These are phyloP conservation scores for Xiphydria camelus DNA, from an alignment of 2,888 invertebrate genomes.

Conservation along the genomic window DNA sequence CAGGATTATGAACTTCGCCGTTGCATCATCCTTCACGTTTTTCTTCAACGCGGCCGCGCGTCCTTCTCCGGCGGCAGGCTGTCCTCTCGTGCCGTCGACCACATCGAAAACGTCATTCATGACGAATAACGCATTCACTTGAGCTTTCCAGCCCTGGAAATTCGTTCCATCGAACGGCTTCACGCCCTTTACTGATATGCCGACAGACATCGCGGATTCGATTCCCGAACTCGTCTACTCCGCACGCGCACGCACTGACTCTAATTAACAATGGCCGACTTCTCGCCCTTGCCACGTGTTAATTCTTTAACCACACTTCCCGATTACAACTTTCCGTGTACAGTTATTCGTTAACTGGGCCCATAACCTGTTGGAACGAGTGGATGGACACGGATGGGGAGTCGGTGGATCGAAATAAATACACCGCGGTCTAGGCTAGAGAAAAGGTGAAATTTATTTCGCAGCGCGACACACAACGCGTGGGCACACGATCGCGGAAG, in stretches of 20 bases:
- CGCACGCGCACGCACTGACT: too few species aligned
- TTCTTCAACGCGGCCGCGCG: constrained; percentile 12
- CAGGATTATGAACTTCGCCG: constrained; percentile 27
- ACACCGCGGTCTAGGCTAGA: too few species aligned
- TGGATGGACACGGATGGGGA: too few species aligned
- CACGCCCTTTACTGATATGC: constrained; percentile 17
- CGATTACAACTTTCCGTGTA: background rate
- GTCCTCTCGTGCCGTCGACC: constrained; percentile 17
- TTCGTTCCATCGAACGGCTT: constrained; percentile 21
- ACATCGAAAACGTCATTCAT: constrained; percentile 19
- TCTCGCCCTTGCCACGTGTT: constrained; percentile 10
- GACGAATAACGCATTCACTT: constrained; percentile 20
- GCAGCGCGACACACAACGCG: too few species aligned
- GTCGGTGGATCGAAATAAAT: too few species aligned
- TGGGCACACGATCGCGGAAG: too few species aligned
- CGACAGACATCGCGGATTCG: constrained; percentile 18
- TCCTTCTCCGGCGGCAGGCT: constrained; percentile 11
- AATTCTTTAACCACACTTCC: too few species aligned
- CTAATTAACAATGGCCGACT: constrained; percentile 14
- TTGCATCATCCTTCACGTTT: constrained; percentile 24
- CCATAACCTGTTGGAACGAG: constrained; percentile 22
- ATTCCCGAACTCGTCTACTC: too few species aligned
- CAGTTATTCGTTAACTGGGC: constrained; percentile 14
- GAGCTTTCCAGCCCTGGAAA: constrained; percentile 22
- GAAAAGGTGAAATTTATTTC: too few species aligned